A percentile compares a stretch with the other conserved stretches of the same genome.
phyloP scores from a whole-genome alignment of 2,113 vertebrate genomes.

The Athene cunicularia region DNA sequence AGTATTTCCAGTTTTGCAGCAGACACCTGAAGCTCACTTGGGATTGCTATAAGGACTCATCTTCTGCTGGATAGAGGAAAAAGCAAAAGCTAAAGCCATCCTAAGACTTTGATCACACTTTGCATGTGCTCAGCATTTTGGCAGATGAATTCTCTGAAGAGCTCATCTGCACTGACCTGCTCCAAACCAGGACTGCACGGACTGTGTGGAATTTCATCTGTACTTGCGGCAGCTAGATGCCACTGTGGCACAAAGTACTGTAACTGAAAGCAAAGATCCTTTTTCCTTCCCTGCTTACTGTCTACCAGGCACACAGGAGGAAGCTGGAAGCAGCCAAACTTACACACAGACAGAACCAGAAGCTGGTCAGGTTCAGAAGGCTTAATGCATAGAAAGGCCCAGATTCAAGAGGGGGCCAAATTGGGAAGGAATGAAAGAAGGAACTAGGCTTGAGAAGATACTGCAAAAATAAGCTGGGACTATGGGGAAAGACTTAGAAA shows the following conservation, averaged over 20 bases:
- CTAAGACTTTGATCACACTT: not conserved
- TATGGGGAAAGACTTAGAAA: not conserved
- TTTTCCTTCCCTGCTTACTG: not conserved
- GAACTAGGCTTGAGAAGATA: not conserved
- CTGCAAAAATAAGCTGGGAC: not conserved
- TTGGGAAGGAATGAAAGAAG: not conserved
- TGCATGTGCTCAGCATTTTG: not conserved
- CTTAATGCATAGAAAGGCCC: not conserved
- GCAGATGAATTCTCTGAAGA: not conserved
- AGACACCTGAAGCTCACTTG: not conserved
- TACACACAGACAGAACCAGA: not conserved
- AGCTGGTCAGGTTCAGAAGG: not conserved
- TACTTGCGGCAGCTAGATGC: conserved; percentile 29
- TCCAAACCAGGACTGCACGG: not conserved
- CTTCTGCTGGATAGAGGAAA: not conserved
- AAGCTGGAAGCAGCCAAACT: not conserved
- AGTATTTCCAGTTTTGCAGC: not conserved
- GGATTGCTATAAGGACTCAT: not conserved
- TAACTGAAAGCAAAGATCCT: not conserved
- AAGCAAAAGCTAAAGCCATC: not conserved
- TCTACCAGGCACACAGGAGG: not conserved
- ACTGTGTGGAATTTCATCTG: not conserved
- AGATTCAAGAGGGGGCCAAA: not conserved
- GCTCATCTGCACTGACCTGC: not conserved
- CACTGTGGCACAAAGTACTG: conserved; percentile 53